Evolutionary conservation across 2,113 vertebrate genomes (phyloP), one percentile per base, ranked within the genome.

Genomic region (Hydrolagus affinis): DNA sequence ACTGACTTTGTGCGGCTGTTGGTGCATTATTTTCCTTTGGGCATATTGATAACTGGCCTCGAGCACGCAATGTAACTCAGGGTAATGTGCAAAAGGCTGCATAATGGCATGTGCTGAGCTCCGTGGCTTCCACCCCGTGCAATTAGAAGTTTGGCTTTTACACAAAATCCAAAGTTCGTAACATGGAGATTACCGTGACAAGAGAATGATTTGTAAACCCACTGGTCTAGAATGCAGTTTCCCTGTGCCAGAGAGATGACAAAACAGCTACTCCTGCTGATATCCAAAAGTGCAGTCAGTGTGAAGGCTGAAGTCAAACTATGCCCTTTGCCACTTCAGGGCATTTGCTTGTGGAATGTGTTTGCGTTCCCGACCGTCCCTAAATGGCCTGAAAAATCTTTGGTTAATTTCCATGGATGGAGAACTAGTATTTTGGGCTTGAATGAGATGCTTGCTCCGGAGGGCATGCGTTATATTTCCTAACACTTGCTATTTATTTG

Each of bases 401-500:
- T 75, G 72, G 32, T 83, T 68, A 83, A 83, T 83, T 44, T 83
- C 78, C 78, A 66, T 83, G 60, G 66, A 28, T 15, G 30, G 44
- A 83, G 66, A 68, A 8, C 60, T 21, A 10, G 30, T 80, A 3
- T 17, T 25, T 30, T 83, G 76, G 14, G 78, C 78, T 32, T 66
- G 23, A 30, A 3, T 66, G 32, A 28, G 66, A 32, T 83, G 62
- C 78, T 83, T 66, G 78, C 78, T 83, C 17, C 21, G 11, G 15
- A 60, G 32, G 28, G 3, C 30, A 8, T 59, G 73, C 21, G 86
- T 64, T 62, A 77, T 25, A 87, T 87, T 89, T 89, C 94, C 94
- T 99, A 97, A 98, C 93, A 71, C 93, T 87, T 95, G 86, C 91
- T 68, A 56, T 97, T 94, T 97, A 89, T 96, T 95, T 96, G 91